phyloP scores from a whole-genome alignment of 2,113 vertebrate species.

The Solenodon paradoxus region DNA sequence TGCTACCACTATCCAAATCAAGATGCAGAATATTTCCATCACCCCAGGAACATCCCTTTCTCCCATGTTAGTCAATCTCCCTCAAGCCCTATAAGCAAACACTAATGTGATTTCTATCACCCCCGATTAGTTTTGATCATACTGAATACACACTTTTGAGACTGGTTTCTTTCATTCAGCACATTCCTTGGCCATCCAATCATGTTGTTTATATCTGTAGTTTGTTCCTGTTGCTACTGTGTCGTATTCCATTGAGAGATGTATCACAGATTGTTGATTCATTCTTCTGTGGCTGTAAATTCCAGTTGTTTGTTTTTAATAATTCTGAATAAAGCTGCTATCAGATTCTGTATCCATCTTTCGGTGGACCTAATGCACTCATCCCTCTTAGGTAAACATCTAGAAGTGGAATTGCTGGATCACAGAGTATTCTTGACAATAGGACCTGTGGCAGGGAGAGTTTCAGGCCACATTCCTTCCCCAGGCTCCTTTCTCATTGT shows the following conservation, averaged over 20 bases:
- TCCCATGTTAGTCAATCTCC: neutral
- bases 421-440: neutral
- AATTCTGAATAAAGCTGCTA: slow-evolving; percentile 59
- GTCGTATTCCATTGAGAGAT: neutral
- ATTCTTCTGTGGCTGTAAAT: neutral
- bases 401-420: neutral
- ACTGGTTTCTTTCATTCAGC: neutral
- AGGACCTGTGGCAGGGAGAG: neutral
- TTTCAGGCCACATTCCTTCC: neutral
- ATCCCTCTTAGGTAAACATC: neutral
- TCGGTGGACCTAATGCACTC: neutral
- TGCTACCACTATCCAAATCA: neutral
- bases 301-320: neutral
- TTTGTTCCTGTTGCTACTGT: neutral
- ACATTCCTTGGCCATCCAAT: neutral
- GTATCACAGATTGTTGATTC: neutral
- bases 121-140: neutral
- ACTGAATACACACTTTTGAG: neutral
- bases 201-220: neutral
- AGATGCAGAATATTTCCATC: neutral
- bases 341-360: neutral
- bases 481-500: neutral
- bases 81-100: neutral
- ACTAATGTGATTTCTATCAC: neutral
- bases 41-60: neutral